Evolutionary conservation across 2,797 vertebrate species (phyloP).

Genomic region (Tapera naevia): DNA sequence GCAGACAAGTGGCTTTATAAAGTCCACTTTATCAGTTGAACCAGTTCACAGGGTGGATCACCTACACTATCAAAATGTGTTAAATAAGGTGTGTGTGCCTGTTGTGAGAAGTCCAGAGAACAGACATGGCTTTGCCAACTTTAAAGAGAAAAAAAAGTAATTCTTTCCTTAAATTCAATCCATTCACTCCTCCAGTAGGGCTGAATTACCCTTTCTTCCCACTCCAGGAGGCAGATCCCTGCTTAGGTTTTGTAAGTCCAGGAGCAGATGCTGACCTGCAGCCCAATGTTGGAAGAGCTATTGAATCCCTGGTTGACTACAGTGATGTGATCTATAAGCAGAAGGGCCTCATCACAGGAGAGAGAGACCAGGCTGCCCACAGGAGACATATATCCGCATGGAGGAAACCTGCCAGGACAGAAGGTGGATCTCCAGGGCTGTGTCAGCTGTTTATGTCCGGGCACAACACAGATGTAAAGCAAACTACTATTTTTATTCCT

Average conservation of each 20-base stretch:
- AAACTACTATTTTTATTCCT: not conserved
- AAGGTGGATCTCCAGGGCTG: slow-evolving; percentile 75
- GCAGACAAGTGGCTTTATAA: slow-evolving; percentile 1
- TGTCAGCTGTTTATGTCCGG: slow-evolving; percentile 63
- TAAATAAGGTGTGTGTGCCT: slow-evolving; percentile 47
- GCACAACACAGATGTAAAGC: slow-evolving; percentile 73
- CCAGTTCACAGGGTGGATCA: not conserved
- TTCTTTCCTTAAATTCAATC: slow-evolving; percentile 54
- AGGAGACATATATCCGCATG: not conserved
- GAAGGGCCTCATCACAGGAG: not conserved
- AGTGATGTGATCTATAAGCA: slow-evolving; percentile 44
- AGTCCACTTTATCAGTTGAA: not conserved
- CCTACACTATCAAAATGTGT: not conserved
- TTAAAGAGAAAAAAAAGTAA: slow-evolving; percentile 58
- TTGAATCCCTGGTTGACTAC: slow-evolving; percentile 58
- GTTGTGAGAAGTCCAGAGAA: slow-evolving; percentile 58
- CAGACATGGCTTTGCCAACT: slow-evolving; percentile 51
- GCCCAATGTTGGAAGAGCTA: slow-evolving; percentile 40
- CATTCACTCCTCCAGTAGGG: not conserved
- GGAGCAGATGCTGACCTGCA: slow-evolving; percentile 70
- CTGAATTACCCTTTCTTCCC: slow-evolving; percentile 59
- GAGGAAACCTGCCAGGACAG: slow-evolving; percentile 56
- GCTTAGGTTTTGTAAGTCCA: slow-evolving; percentile 73
- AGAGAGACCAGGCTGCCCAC: slow-evolving; percentile 29
- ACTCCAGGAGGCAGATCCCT: slow-evolving; percentile 61